Evolutionary conservation across 2,113 vertebrate species (phyloP).

Genomic region (Colius striatus): DNA sequence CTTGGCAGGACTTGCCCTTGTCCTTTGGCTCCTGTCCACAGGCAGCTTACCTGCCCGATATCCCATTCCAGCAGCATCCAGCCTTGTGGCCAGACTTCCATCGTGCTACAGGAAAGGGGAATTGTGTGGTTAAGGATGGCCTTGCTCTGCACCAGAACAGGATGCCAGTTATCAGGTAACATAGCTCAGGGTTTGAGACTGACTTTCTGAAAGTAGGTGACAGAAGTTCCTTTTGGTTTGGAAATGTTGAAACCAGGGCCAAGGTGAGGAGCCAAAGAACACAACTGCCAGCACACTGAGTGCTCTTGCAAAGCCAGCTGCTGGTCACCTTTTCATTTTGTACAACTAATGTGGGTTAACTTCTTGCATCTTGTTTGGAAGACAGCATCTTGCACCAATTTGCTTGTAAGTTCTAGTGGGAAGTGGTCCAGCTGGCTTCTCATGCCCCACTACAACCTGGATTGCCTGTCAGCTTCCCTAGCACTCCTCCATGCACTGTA

Average conservation of each 20-base stretch:
- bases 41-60: neutral
- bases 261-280: neutral
- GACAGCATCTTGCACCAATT: accelerated
- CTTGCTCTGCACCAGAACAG: accelerated
- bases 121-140: accelerated
- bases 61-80: neutral
- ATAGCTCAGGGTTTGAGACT: accelerated
- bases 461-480: neutral
- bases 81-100: neutral
- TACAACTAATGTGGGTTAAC: accelerated
- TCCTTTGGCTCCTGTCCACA: neutral
- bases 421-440: neutral
- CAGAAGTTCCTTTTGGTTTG: neutral
- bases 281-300: accelerated
- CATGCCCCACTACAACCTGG: accelerated
- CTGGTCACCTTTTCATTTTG: neutral
- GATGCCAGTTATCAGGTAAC: accelerated
- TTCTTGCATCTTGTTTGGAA: accelerated
- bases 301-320: neutral
- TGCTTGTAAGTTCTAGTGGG: neutral
- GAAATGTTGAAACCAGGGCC: neutral
- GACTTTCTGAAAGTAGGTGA: accelerated
- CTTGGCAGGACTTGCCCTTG: neutral
- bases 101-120: accelerated
- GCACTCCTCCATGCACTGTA: accelerated